These are phyloP conservation scores for Frankliniella fusca DNA, from an alignment of 2,888 invertebrate genomes.

Conservation along the genomic window DNA sequence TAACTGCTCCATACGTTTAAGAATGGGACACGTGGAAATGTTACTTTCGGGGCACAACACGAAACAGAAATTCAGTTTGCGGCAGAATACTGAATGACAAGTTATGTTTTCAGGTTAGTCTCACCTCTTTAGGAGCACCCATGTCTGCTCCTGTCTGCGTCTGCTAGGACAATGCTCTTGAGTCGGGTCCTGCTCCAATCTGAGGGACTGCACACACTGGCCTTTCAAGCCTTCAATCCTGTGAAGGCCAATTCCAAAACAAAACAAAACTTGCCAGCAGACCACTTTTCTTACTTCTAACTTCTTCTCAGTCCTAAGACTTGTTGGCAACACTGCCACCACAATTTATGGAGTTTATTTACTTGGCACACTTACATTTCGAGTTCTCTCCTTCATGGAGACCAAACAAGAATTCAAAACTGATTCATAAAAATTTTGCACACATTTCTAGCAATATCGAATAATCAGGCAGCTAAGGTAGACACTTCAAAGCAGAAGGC, in stretches of 20 bases:
- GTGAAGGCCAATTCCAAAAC: not conserved
- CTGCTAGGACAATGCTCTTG: not conserved
- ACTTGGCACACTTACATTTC: no score
- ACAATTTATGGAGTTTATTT: no score
- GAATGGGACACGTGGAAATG: no score
- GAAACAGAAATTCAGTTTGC: no score
- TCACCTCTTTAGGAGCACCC: slow-evolving; percentile 3
- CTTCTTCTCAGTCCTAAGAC: not conserved
- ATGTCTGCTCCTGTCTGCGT: not conserved
- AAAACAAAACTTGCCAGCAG: not conserved
- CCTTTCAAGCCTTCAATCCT: slow-evolving; percentile 12
- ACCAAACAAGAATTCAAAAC: no score
- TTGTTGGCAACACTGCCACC: no score
- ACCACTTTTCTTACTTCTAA: slow-evolving; percentile 8
- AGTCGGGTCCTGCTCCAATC: not conserved
- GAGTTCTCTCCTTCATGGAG: no score
- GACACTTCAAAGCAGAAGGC: not conserved
- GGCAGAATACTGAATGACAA: no score
- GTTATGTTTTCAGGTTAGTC: not conserved
- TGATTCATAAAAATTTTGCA: no score
- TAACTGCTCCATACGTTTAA: no score
- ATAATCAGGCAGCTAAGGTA: not conserved
- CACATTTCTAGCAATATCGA: no score
- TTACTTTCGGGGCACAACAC: no score
- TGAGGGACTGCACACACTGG: not conserved